Evolutionary conservation across 1,140 invertebrate genomes (phyloP), one percentile per base, ranked within the genome.

Genomic region (Achroia grisella): DNA sequence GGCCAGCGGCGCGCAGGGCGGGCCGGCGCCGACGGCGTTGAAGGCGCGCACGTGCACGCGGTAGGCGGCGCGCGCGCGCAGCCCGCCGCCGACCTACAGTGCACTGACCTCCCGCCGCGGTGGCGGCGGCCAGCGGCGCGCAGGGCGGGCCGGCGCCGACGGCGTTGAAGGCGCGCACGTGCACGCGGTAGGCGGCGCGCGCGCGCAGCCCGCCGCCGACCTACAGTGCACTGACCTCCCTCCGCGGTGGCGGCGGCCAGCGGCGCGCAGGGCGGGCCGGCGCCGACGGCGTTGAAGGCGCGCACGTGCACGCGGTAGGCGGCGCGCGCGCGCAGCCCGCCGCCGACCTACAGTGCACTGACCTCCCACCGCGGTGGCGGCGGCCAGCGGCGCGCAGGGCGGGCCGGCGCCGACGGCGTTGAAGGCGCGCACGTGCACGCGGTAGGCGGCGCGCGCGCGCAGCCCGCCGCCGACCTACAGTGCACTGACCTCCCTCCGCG

Each of bases 401-500:
- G 95, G 95, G 8, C 95, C 95, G 10, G 91, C 90, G 0, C 95
- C 95, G 32, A 95, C 91, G 28, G 90, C 90, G 66, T 97, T 98
- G 67, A 95, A 94, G 0, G 95, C 94, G 55, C 93, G 90, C 10
- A 97, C 91, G 9, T 90, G 88, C 34, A 97, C 89, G 43, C 91
- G 90, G 76, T 96, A 96, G 48, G 29, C 88, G 88, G 44, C 89
- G 86, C 65, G 91, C 90, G 5, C 89, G 88, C 89, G 90, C n/a
- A n/a, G n/a, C n/a, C n/a, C n/a, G n/a, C n/a, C n/a, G n/a, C n/a
- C n/a, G n/a, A n/a, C n/a, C n/a, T n/a, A n/a, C n/a, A n/a, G n/a
- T n/a, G n/a, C n/a, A n/a, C n/a, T n/a, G n/a, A 95, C 93, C 92
- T 87, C 95, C 94, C 88, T 97, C 95, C 30, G 95, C 88, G 1